Base-by-base conservation (phyloP, 2,797 vertebrate species). In the Anas acuta region DNA sequence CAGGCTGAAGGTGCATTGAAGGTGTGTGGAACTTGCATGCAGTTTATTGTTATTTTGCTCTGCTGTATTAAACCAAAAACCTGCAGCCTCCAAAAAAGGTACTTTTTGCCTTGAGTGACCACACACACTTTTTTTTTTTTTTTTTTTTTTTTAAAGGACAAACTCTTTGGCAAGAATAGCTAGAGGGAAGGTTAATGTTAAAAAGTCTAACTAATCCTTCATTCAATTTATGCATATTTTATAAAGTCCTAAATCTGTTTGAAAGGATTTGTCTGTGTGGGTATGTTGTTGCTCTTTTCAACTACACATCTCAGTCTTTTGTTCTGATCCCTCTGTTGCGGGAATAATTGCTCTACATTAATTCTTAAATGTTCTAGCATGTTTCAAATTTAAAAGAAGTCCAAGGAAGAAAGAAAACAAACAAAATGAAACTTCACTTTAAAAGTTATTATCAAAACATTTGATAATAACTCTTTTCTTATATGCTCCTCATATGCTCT, bases 1-100 rank as follows among this genome's bases (percentile, higher is more conserved):
- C 64, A 81, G 61, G 10, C 61, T 94, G 83, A 81, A 96, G 78
- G 84, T 80, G 49, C 69, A 61, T 2, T 90, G 84, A 74, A 93
- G 75, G 90, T 80, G 19, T 53, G 21, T 49, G 35, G 65, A 92
- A 78, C 61, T 66, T 82, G 23, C 10, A 5, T 62, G n/a, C 51
- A 56, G 47, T 83, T 92, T 79, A 78, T 69, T 53, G 13, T 54
- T 61, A 32, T 66, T 92, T 43, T 60, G 2, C 28, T 58, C 20
- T 39, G 13, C n/a, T 91, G n/a, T 51, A 57, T 70, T 80, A 78
- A 94, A 92, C 57, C 15, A 85, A 73, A 93, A 90, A 9, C 13
- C 43, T 19, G 22, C 26, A 75, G 84, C 57, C 13, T 4, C 87
- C 30, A 22, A 66, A 67, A 25, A 74, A 84, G 35, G 37, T 21